Conservation (phyloP, 2,888 invertebrate species). For the Aphrophora alni region DNA sequence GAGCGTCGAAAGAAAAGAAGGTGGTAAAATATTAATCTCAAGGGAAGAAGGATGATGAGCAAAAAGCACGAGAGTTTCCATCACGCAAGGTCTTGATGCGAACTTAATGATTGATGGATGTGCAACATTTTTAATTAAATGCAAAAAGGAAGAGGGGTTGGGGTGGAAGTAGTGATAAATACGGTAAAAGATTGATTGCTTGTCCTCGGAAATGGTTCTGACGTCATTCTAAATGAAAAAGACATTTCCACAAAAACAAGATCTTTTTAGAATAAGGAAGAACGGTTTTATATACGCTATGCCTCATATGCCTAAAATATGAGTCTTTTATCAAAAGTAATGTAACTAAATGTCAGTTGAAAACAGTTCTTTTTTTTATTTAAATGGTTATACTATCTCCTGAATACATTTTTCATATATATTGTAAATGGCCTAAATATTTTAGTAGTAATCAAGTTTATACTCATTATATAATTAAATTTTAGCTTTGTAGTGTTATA, state of each 20-base stretch:
- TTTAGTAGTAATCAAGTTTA: no score
- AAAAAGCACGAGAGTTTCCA: not conserved
- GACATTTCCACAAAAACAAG: conserved; percentile 6
- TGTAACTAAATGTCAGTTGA: no score
- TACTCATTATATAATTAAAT: no score
- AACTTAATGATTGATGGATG: conserved; percentile 6
- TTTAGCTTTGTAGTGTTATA: no score
- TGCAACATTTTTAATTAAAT: conserved; percentile 5
- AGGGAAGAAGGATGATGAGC: not conserved
- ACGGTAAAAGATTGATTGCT: conserved; percentile 2
- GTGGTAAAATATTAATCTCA: not conserved
- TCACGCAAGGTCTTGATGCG: not conserved
- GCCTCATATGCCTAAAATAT: not conserved
- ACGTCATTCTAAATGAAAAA: conserved; percentile 7
- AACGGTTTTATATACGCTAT: not conserved
- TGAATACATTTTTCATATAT: no score
- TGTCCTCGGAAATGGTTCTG: not conserved
- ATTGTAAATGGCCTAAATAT: no score
- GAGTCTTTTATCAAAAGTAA: not conserved
- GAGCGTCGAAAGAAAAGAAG: not conserved
- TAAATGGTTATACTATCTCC: no score
- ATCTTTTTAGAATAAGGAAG: not conserved
- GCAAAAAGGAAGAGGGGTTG: not conserved
- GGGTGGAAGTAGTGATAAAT: not conserved
- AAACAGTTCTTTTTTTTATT: no score